Conservation (phyloP, 2,888 invertebrate species). For the Ischnus inquisitorius region DNA sequence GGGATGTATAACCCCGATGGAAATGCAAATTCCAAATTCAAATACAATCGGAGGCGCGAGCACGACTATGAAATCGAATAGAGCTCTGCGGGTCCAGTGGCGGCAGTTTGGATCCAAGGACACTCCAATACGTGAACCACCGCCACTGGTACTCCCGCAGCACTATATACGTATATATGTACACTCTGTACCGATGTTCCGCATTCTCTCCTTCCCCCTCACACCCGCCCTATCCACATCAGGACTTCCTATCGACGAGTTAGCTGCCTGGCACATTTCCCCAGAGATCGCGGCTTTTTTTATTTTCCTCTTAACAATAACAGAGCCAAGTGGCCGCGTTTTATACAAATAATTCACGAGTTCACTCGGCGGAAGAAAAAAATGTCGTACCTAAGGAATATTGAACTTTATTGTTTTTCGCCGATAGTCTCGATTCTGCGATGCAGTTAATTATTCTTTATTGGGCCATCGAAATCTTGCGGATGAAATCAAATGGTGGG, state of each 20-base stretch:
- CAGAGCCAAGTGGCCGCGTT: neutral
- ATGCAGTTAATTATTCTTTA: neutral
- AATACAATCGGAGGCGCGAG: slow-evolving; percentile 65
- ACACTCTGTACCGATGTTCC: slow-evolving; percentile 4
- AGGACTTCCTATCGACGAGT: slow-evolving; percentile 12
- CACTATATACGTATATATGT: neutral
- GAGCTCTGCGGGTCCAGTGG: slow-evolving; percentile 46
- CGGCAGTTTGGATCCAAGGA: slow-evolving; percentile 39
- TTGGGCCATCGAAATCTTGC: neutral
- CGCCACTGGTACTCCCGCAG: neutral
- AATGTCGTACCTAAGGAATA: neutral
- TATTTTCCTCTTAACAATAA: neutral
- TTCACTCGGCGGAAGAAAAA: neutral
- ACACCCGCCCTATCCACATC: neutral
- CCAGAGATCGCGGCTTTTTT: neutral
- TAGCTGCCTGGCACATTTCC: neutral
- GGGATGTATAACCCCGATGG: slow-evolving; percentile 60
- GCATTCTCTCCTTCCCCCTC: neutral
- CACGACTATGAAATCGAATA: slow-evolving; percentile 67
- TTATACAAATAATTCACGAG: neutral
- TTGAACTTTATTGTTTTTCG: neutral
- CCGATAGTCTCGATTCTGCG: neutral
- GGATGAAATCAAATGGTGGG: neutral
- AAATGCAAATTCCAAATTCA: slow-evolving; percentile 70
- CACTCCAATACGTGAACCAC: slow-evolving; percentile 37